These are phyloP conservation scores for Trichogramma dendrolimi DNA, from an alignment of 2,888 invertebrate species.

Conservation along the genomic window DNA sequence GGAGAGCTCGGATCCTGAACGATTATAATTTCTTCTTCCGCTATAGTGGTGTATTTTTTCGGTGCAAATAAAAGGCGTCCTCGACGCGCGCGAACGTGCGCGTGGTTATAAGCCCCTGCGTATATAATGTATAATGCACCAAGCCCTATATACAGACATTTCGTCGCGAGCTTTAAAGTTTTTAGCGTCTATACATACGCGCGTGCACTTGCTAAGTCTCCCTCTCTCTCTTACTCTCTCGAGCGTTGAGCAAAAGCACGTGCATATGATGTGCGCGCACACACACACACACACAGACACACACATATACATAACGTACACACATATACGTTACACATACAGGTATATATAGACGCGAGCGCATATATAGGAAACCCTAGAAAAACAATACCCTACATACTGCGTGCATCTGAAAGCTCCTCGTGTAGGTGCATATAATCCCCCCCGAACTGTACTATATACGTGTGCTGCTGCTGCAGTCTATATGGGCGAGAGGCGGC, in stretches of 20 bases:
- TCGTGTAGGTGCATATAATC: too few species aligned
- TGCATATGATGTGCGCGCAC: too few species aligned
- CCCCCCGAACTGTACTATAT: neutral
- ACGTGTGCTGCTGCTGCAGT: neutral
- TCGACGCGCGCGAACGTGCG: constrained; percentile 34
- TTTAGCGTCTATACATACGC: neutral
- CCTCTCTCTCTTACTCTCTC: neutral
- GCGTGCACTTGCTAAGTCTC: constrained; percentile 17
- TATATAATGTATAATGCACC: too few species aligned
- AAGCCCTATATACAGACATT: constrained; percentile 12
- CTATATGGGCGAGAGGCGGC: neutral
- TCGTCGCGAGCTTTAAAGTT: constrained; percentile 15
- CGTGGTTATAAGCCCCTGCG: constrained; percentile 27
- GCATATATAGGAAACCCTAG: constrained; percentile 14
- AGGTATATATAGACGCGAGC: neutral
- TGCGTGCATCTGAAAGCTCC: constrained; percentile 8
- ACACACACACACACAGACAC: too few species aligned
- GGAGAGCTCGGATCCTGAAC: too few species aligned
- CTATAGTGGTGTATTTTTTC: neutral
- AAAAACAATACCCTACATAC: constrained; percentile 23
- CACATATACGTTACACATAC: too few species aligned
- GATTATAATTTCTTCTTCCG: too few species aligned
- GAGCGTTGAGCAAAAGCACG: constrained; percentile 16
- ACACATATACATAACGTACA: too few species aligned
- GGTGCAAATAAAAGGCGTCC: constrained; percentile 6